Base-by-base conservation (phyloP, 1,140 invertebrate species). In the Bicyclus anynana region DNA sequence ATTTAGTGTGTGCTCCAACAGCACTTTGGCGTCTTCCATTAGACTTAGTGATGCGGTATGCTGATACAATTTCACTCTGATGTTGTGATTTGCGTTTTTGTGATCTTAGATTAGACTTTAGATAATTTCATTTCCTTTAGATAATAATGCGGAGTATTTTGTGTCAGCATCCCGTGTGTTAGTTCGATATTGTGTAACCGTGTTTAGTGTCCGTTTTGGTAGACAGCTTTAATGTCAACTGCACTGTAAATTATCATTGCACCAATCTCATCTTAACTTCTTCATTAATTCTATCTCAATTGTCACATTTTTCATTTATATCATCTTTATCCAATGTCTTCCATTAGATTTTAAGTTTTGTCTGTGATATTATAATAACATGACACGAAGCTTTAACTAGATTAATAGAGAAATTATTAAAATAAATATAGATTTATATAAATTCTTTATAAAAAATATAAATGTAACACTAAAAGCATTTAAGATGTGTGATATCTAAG, bases 171-270 rank as follows among this genome's bases (percentile, higher is more conserved):
- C 37, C 44, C 27, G 48, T 56, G 57, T 42, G 42, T 65, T 71
- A 72, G 70, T 69, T 74, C 62, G 62, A 60, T 73, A 64, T 67
- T 74, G 59, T 47, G 18, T 77, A 73, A 80, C 72, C 73, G 66
- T 67, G 62, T 76, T 80, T 80, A 80, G 74, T 83, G 67, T 73
- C 70, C 76, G 64, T 84, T 88, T 87, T 88, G 85, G 85, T 88
- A 88, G 80, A 85, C 81, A 88, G 85, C 85, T 88, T 88, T 88
- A 88, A 84, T 69, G 65, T 68, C 57, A 67, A 76, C 69, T 77
- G 80, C 83, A 88, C 85, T 86, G 83, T 84, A 87, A n/a, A 78
- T 83, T 82, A 82, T 65, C 64, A 51, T 62, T 65, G 81, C 84
- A 85, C 82, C 50, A 71, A 52, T 67, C 65, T 72, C 65, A 64